These are phyloP conservation scores for Cichlasoma orientale DNA, from an alignment of 2,797 vertebrate genomes.

Conservation along the genomic window DNA sequence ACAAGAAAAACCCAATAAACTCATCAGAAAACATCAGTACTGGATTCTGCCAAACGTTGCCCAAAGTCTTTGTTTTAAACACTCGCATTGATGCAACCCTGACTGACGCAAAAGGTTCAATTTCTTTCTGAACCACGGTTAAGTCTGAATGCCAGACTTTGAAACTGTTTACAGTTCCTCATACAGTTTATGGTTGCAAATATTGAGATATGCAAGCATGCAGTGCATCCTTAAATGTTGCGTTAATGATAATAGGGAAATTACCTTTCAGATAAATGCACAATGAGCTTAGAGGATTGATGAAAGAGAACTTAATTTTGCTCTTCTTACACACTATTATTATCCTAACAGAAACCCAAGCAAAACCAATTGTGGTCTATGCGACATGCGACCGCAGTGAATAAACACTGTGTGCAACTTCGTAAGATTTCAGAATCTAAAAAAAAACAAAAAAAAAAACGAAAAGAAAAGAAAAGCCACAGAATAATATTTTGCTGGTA, in stretches of 20 bases:
- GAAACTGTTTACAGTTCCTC: neutral
- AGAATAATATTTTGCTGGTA: slow-evolving; percentile 3
- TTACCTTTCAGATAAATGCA: neutral
- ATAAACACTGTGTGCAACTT: neutral
- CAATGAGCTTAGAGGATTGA: neutral
- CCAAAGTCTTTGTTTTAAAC: neutral
- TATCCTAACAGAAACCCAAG: neutral
- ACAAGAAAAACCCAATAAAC: neutral
- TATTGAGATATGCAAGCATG: neutral
- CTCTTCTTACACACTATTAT: neutral
- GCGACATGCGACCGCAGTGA: neutral
- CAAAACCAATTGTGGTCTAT: neutral
- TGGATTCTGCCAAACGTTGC: no score
- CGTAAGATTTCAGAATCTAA: rapidly evolving
- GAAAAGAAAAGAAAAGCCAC: neutral
- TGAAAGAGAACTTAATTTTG: neutral
- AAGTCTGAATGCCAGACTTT: neutral
- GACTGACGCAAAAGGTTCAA: neutral
- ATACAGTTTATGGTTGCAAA: neutral
- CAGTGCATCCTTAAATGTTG: neutral
- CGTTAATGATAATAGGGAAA: neutral
- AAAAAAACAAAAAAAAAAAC: neutral
- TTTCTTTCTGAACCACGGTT: neutral
- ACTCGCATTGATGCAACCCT: neutral
- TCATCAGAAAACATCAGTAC: no score